phyloP scores from a whole-genome alignment of 35 echinoderm and acorn worm genomes.

The Ophiothrix spiculata region DNA sequence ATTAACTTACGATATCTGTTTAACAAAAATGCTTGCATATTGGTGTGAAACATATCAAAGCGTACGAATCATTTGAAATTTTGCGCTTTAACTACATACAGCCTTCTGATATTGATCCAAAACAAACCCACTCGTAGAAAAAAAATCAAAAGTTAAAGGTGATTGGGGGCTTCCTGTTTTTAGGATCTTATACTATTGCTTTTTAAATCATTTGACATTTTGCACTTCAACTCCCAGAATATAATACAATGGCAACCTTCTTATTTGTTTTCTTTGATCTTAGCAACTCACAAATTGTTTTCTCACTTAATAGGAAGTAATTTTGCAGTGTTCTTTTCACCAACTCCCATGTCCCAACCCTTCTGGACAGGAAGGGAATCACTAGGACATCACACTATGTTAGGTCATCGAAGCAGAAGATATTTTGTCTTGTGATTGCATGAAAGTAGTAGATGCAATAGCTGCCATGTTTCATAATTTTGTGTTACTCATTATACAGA shows the following conservation, averaged over 20 bases:
- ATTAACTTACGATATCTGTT: too few species aligned
- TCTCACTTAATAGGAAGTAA: neutral
- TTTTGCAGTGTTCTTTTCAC: conserved; percentile 2
- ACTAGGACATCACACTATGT: neutral
- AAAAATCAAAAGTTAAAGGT: neutral
- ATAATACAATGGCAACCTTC: neutral
- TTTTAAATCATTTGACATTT: too few species aligned
- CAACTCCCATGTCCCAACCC: neutral
- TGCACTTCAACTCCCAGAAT: neutral
- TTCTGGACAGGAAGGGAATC: neutral
- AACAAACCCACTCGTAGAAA: neutral
- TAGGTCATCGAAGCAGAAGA: neutral
- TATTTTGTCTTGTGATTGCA: neutral
- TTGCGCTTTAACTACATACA: too few species aligned
- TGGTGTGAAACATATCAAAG: too few species aligned
- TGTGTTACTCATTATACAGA: neutral
- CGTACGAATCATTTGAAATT: too few species aligned
- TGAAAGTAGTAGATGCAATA: neutral
- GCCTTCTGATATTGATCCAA: neutral
- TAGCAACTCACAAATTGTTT: neutral
- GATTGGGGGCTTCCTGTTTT: neutral
- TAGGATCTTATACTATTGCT: neutral
- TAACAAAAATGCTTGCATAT: too few species aligned
- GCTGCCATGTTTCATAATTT: neutral
- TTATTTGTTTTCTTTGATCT: neutral